Conservation (phyloP, 2,888 invertebrate genomes). For the Orthosia incerta region DNA sequence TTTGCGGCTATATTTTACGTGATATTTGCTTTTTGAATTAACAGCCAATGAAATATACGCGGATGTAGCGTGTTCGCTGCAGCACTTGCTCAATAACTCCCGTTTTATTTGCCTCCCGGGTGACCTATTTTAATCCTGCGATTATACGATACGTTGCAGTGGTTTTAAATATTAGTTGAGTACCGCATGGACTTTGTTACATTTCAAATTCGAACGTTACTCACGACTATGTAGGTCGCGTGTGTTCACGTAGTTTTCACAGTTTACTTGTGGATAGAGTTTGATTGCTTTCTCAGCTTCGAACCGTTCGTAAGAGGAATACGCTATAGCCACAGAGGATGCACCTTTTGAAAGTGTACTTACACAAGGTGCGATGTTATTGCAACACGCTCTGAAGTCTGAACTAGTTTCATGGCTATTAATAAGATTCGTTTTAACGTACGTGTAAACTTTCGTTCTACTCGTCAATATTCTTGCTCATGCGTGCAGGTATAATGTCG, state of each 20-base stretch:
- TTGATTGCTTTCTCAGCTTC: slow-evolving; percentile 70
- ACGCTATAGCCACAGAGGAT: slow-evolving; percentile 67
- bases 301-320: slow-evolving; percentile 61
- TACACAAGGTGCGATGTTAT: slow-evolving; percentile 59
- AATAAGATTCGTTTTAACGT: slow-evolving; percentile 65
- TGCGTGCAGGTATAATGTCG: slow-evolving; percentile 64
- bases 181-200: slow-evolving; percentile 66
- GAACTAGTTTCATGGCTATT: slow-evolving; percentile 69
- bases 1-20: slow-evolving; percentile 52
- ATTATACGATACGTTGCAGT: slow-evolving; percentile 74
- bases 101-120: slow-evolving; percentile 73
- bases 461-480: slow-evolving; percentile 67
- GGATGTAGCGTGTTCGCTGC: slow-evolving; percentile 67
- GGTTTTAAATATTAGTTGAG: slow-evolving; percentile 67
- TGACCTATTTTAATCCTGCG: slow-evolving; percentile 78
- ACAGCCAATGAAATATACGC: slow-evolving; percentile 68
- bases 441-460: slow-evolving; percentile 71
- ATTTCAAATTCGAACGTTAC: slow-evolving; percentile 64
- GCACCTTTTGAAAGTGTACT: slow-evolving; percentile 66
- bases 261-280: slow-evolving; percentile 71
- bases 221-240: slow-evolving; percentile 69
- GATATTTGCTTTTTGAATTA: slow-evolving; percentile 68
- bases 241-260: slow-evolving; percentile 73
- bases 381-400: slow-evolving; percentile 69
- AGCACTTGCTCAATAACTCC: slow-evolving; percentile 68